Base-by-base conservation (phyloP, 37 sponge, comb jelly and placozoan species). In the Chondrosia reniformis region DNA sequence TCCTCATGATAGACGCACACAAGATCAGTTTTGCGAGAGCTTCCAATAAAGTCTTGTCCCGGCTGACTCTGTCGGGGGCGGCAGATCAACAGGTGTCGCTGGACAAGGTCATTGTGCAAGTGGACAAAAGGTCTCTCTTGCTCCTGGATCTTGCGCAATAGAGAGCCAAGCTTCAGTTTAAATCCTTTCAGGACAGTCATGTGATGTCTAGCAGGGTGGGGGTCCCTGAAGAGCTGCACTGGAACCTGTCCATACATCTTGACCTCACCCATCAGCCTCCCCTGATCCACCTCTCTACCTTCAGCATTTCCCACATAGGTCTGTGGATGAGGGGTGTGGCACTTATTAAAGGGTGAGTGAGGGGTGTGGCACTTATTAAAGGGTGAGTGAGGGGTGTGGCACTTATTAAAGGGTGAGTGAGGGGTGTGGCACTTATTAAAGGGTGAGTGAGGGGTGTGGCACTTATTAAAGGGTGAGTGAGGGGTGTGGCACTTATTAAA, bases 171-270 rank as follows among this genome's bases (percentile, higher is more conserved):
- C 31, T 78, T 44, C 27, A 80, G 42, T 2, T 80, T 54, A 58
- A 80, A 56, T n/a, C 81, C 44, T 54, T 78, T 87, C 32, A 77
- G 46, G 45, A 83, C 85, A 37, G 80, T 82, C 21, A 63, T 46
- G 77, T 77, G 9, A 77, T 83, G 78, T n/a, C 95, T 79, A 6
- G 85, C 80, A 8, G 85, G 85, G 78, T 97, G 98, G 33, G 95
- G 84, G 40, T 90, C 89, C 15, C 76, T 84, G 77, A 97, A 97
- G 36, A 97, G 90, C 79, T 94, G 94, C 4, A 75, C 75, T 66
- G 98, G 98, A 79, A 94, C 90, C 76, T 97, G 98, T 15, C 98
- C 98, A 73, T 97, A 97, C 22, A 91, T 97, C 76, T 86, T 85
- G 63, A 97, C 89, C 93, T 89, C 89, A 31, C 92, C 63, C 52